Percentiles rank a stretch among this genome's conserved stretches.
These are phyloP conservation scores for Leptopilina boulardi DNA, from an alignment of 1,140 invertebrate genomes.

Conservation along the genomic window DNA sequence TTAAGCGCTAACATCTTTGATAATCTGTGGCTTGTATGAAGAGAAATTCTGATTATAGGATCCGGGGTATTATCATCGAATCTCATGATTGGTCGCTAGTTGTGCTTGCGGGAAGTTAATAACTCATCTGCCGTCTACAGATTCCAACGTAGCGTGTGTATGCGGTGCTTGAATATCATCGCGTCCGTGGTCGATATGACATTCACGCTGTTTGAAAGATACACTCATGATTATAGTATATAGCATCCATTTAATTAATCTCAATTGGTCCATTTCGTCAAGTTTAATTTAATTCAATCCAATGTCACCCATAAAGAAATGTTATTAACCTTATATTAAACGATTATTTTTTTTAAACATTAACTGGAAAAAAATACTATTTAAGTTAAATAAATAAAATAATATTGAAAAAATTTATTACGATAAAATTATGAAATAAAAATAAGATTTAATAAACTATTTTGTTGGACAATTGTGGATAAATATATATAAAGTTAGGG, in stretches of 20 bases:
- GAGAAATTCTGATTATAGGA: constrained; percentile 13
- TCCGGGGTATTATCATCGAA: constrained; percentile 3
- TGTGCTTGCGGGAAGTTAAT: constrained; percentile 53
- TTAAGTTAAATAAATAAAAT: too few species aligned
- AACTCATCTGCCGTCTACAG: constrained; percentile 45
- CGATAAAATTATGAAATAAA: too few species aligned
- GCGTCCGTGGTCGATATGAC: constrained; percentile 6
- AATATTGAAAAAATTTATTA: too few species aligned
- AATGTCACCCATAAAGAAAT: constrained; percentile 18
- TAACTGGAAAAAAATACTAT: too few species aligned
- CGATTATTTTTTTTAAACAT: too few species aligned
- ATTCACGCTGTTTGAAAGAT: constrained; percentile 1
- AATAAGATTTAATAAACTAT: too few species aligned
- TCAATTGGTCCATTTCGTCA: background rate
- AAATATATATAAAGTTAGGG: too few species aligned
- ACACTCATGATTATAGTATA: constrained; percentile 19
- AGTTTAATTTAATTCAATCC: background rate
- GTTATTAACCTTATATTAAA: too few species aligned
- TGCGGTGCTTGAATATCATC: constrained; percentile 15
- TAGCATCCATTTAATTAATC: constrained; percentile 1
- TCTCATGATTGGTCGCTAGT: constrained; percentile 14
- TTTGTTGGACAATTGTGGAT: too few species aligned
- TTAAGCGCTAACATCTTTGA: constrained; percentile 9
- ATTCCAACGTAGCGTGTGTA: constrained; percentile 17
- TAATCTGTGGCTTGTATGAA: constrained; percentile 13